Conservation (phyloP, 2,888 invertebrate species). For the Drosophila trichaetosa region DNA sequence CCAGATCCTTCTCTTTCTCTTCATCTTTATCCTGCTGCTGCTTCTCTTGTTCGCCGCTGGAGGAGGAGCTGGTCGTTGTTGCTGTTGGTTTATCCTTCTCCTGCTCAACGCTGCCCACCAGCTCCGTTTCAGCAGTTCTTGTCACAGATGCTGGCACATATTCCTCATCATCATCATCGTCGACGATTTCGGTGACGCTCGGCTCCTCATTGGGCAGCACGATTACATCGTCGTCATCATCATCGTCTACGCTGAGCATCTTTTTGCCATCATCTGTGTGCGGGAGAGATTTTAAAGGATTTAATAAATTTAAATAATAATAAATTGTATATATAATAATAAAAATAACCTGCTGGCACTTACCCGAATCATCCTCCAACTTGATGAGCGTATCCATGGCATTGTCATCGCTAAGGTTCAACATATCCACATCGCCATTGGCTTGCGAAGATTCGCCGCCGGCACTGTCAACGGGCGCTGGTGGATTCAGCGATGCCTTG, state of each 20-base stretch:
- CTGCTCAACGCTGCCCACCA: conserved; percentile 23
- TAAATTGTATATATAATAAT: not conserved
- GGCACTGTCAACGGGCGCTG: conserved; percentile 35
- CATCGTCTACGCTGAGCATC: conserved; percentile 32
- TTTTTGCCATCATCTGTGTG: conserved; percentile 43
- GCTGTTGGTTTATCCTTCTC: conserved; percentile 25
- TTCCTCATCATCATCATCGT: conserved; percentile 86
- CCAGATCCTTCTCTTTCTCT: conserved; percentile 16
- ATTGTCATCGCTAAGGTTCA: conserved; percentile 79
- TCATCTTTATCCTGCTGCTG: conserved; percentile 15
- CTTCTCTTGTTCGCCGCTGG: conserved; percentile 2
- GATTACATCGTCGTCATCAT: conserved; percentile 88
- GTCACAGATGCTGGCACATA: conserved; percentile 74
- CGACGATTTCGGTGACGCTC: conserved; percentile 87
- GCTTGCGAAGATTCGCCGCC: conserved; percentile 14
- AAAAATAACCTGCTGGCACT: not conserved
- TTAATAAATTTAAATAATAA: not conserved
- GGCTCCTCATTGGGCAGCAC: conserved; percentile 89
- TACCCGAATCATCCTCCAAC: conserved; percentile 71
- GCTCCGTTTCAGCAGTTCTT: conserved; percentile 30
- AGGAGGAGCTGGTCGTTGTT: not conserved
- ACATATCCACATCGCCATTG: conserved; percentile 58
- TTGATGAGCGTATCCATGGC: conserved; percentile 82
- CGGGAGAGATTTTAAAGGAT: not conserved
- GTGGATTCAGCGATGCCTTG: conserved; percentile 85